A percentile compares a stretch with the other conserved stretches of the same genome.
Evolutionary conservation across 1,140 invertebrate species (phyloP).

Genomic region (Eufriesea mexicana): DNA sequence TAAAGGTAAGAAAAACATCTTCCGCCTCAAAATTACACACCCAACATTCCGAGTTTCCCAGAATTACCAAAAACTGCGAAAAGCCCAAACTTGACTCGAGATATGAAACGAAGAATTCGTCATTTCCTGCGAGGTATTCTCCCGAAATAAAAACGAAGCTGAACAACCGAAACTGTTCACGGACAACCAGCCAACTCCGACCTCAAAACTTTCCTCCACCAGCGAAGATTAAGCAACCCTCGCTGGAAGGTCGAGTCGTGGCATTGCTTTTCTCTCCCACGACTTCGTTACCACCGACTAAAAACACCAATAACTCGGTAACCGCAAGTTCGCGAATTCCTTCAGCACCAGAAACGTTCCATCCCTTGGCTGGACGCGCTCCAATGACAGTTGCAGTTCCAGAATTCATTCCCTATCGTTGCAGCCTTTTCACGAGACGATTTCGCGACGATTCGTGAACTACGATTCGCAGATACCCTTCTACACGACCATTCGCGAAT

Average conservation of each 20-base stretch:
- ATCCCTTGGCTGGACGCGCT: background rate
- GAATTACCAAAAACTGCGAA: too few species aligned
- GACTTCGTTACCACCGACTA: background rate
- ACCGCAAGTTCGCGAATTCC: background rate
- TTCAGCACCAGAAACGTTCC: background rate
- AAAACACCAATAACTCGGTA: conserved; percentile 6
- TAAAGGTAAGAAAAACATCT: too few species aligned
- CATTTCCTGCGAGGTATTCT: too few species aligned
- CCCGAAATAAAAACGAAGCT: too few species aligned
- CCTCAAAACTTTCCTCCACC: background rate
- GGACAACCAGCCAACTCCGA: background rate
- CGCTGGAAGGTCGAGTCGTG: background rate
- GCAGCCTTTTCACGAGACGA: background rate
- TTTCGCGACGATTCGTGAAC: too few species aligned
- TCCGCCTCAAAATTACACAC: too few species aligned
- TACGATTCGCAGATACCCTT: too few species aligned
- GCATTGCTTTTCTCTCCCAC: background rate
- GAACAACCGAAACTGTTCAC: too few species aligned
- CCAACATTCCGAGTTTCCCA: too few species aligned
- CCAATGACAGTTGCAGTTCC: background rate
- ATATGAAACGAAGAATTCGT: too few species aligned
- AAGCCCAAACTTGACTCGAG: too few species aligned
- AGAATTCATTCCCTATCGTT: background rate
- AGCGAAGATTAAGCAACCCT: background rate
- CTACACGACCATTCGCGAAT: too few species aligned